Percentiles rank a stretch among this genome's conserved stretches.
Conservation (phyloP, 1,140 invertebrate genomes). For the Tyrophagus putrescentiae region DNA sequence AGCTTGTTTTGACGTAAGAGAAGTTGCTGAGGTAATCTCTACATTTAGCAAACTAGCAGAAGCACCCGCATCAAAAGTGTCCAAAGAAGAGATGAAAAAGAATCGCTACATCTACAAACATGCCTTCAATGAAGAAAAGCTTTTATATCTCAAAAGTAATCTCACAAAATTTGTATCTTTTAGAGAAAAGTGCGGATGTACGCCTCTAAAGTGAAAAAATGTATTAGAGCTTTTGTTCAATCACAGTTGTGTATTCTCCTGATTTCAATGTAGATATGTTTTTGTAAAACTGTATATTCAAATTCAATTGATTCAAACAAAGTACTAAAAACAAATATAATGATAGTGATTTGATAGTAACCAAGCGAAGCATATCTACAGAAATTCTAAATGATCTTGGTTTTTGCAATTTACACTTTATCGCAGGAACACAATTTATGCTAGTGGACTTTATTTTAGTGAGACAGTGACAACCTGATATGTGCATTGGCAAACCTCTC, state of each 20-base stretch:
- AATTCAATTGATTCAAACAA: too few species aligned
- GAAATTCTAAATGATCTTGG: too few species aligned
- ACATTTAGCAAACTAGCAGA: slow-evolving; percentile 3
- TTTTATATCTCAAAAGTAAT: slow-evolving; percentile 8
- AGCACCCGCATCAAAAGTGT: background rate
- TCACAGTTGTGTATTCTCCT: background rate
- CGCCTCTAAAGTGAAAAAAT: slow-evolving; percentile 1
- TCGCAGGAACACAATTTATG: too few species aligned
- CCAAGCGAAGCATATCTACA: too few species aligned
- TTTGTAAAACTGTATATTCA: background rate
- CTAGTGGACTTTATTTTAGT: too few species aligned
- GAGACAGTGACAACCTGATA: too few species aligned
- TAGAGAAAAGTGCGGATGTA: background rate
- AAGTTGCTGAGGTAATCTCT: background rate
- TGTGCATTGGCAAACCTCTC: too few species aligned
- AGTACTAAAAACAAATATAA: too few species aligned
- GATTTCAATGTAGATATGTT: background rate
- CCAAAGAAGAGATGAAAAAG: background rate
- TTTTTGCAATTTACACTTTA: too few species aligned
- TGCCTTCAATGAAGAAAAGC: slow-evolving; percentile 2
- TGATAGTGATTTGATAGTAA: too few species aligned
- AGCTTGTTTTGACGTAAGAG: slow-evolving; percentile 1
- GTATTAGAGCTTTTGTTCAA: background rate
- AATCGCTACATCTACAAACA: background rate
- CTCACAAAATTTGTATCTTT: background rate